These are phyloP conservation scores for Hyperoplus immaculatus DNA, from an alignment of 2,797 vertebrate genomes.

Conservation along the genomic window DNA sequence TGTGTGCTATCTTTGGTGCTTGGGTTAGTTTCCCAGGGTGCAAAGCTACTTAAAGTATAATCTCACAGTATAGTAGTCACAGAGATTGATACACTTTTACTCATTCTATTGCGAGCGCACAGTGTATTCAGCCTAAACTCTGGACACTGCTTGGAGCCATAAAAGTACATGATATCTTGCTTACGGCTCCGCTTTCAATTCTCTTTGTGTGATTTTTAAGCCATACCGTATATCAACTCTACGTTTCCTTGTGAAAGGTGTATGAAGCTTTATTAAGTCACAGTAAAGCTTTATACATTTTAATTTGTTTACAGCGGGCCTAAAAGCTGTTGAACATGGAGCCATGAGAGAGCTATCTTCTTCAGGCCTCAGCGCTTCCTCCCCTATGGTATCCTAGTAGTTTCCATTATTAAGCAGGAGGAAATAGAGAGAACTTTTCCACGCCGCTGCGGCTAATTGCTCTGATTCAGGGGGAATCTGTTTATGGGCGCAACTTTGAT, in stretches of 20 bases:
- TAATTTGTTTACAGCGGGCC: slow-evolving; percentile 81
- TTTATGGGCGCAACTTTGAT: slow-evolving; percentile 88
- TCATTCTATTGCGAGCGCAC: slow-evolving; percentile 28
- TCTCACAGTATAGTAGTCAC: slow-evolving; percentile 57
- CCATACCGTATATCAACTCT: slow-evolving; percentile 48
- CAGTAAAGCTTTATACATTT: slow-evolving; percentile 77
- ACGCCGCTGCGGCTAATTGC: slow-evolving; percentile 84
- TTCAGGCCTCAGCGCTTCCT: slow-evolving; percentile 77
- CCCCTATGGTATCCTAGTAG: slow-evolving; percentile 77
- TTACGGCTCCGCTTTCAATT: slow-evolving; percentile 47
- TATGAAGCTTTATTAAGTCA: slow-evolving; percentile 74
- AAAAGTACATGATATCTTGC: slow-evolving; percentile 40
- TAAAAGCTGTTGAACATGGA: slow-evolving; percentile 79
- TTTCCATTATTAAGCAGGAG: slow-evolving; percentile 85
- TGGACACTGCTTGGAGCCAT: slow-evolving; percentile 19
- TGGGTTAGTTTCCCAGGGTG: slow-evolving; percentile 63
- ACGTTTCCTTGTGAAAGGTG: slow-evolving; percentile 54
- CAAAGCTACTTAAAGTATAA: slow-evolving; percentile 62
- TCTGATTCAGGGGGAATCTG: slow-evolving; percentile 87
- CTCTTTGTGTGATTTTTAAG: slow-evolving; percentile 41
- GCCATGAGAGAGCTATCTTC: slow-evolving; percentile 82
- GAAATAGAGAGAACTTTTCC: slow-evolving; percentile 84
- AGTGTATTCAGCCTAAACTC: slow-evolving; percentile 24
- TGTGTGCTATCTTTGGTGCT: slow-evolving; percentile 34
- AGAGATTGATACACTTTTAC: slow-evolving; percentile 54